Evolutionary conservation across 2,888 invertebrate genomes (phyloP).

Genomic region (Pterostichus niger): DNA sequence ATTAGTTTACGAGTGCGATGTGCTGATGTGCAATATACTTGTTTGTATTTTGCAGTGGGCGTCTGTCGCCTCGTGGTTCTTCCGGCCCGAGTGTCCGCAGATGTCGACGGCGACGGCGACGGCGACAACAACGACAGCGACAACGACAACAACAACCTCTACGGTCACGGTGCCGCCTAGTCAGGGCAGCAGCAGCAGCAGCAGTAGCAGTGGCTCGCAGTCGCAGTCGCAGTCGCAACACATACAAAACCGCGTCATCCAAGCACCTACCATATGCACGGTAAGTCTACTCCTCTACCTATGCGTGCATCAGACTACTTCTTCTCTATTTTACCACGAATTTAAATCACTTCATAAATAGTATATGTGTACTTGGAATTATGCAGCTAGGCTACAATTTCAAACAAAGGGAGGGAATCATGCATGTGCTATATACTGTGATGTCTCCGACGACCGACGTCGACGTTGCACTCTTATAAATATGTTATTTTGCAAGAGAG

Average conservation of each 20-base stretch:
- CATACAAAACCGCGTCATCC: conserved; percentile 72
- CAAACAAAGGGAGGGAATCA: conserved; percentile 8
- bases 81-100: conserved; percentile 75
- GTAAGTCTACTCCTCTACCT: conserved; percentile 71
- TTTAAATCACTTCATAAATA: conserved; percentile 43
- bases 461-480: conserved; percentile 63
- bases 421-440: not conserved
- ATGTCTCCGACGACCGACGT: not conserved
- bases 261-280: conserved; percentile 76
- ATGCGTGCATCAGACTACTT: no score
- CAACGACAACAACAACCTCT: conserved; percentile 67
- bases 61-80: conserved; percentile 78
- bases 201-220: conserved; percentile 58
- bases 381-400: conserved; percentile 38
- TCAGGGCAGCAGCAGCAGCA: conserved; percentile 68
- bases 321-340: conserved; percentile 37
- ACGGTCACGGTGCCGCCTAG: conserved; percentile 65
- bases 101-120: conserved; percentile 72
- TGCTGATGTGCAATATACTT: no score
- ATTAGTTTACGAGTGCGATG: conserved; percentile 53
- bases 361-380: conserved; percentile 45
- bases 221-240: not conserved
- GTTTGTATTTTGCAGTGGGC: conserved; percentile 74
- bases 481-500: conserved; percentile 63
- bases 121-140: conserved; percentile 69